Conservation (phyloP, 1,140 invertebrate species). For the Reticulitermes speratus region DNA sequence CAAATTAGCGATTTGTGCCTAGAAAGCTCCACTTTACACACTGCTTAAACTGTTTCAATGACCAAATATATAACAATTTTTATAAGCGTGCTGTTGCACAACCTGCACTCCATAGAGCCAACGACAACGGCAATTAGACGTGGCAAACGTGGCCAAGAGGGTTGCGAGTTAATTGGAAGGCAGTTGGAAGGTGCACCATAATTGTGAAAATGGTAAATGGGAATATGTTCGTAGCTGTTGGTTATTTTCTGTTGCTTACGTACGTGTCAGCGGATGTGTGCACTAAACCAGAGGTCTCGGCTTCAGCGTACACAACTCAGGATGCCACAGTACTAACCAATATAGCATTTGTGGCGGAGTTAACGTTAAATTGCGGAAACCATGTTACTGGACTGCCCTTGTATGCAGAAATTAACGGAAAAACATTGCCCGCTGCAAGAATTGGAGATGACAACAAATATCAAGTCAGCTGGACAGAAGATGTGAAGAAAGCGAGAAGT, state of each 20-base stretch:
- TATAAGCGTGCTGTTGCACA: too few species aligned
- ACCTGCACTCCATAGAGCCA: too few species aligned
- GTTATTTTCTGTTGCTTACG: not conserved
- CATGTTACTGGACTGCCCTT: slow-evolving; percentile 64
- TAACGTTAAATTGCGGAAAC: slow-evolving; percentile 67
- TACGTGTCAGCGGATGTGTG: slow-evolving; percentile 48
- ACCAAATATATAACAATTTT: too few species aligned
- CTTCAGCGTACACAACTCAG: slow-evolving; percentile 78
- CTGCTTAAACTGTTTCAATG: too few species aligned
- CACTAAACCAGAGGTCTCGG: slow-evolving; percentile 62
- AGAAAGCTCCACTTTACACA: too few species aligned
- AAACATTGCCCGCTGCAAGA: slow-evolving; percentile 74
- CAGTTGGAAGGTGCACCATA: too few species aligned
- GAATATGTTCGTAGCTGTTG: not conserved
- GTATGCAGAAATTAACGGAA: slow-evolving; percentile 84
- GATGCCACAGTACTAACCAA: slow-evolving; percentile 87
- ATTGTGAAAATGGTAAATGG: not conserved
- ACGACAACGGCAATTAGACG: not conserved
- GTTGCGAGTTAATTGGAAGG: too few species aligned
- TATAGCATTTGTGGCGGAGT: slow-evolving; percentile 76
- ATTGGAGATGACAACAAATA: slow-evolving; percentile 70
- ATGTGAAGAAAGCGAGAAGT: slow-evolving; percentile 72
- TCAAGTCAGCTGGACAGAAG: slow-evolving; percentile 90
- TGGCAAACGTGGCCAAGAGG: not conserved
- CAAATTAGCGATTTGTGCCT: too few species aligned